These are phyloP conservation scores for Scomber colias DNA, from an alignment of 2,113 vertebrate genomes.

Conservation along the genomic window DNA sequence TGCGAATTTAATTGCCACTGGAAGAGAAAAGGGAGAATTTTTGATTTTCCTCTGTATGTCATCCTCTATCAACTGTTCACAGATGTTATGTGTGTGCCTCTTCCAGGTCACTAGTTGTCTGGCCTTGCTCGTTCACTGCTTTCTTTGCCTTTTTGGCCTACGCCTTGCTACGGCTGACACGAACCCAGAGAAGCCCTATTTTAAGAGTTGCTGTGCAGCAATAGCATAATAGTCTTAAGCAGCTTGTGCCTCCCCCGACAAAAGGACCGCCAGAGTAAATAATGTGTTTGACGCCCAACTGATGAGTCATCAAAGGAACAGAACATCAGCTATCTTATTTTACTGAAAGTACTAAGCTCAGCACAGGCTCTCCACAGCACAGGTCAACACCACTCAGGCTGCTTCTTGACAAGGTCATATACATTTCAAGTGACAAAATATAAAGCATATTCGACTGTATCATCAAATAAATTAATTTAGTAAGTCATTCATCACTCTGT, in stretches of 20 bases:
- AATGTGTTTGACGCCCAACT: conserved; percentile 67
- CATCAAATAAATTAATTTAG: too few species aligned
- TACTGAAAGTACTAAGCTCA: conserved; percentile 56
- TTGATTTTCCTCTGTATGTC: conserved; percentile 65
- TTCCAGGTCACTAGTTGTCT: conserved; percentile 42
- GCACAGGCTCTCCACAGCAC: conserved; percentile 25
- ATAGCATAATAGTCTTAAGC: conserved; percentile 66
- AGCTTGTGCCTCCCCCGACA: conserved; percentile 44
- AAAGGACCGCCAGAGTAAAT: conserved; percentile 65
- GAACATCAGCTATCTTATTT: conserved; percentile 55
- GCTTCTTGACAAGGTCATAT: conserved; percentile 36
- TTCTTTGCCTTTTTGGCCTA: conserved; percentile 28
- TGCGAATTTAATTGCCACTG: conserved; percentile 81
- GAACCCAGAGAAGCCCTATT: conserved; percentile 43
- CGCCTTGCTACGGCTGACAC: conserved; percentile 9
- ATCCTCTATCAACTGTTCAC: conserved; percentile 69
- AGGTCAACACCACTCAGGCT: conserved; percentile 49
- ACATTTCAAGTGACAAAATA: conserved; percentile 35
- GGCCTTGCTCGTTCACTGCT: conserved; percentile 11
- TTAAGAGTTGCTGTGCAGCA: conserved; percentile 57
- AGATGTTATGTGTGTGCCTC: conserved; percentile 47
- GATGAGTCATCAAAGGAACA: conserved; percentile 71
- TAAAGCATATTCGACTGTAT: background rate
- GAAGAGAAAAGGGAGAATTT: conserved; percentile 56
- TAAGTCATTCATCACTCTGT: background rate